phyloP scores from a whole-genome alignment of 2,888 invertebrate genomes.

The Eurytoma adleriae region DNA sequence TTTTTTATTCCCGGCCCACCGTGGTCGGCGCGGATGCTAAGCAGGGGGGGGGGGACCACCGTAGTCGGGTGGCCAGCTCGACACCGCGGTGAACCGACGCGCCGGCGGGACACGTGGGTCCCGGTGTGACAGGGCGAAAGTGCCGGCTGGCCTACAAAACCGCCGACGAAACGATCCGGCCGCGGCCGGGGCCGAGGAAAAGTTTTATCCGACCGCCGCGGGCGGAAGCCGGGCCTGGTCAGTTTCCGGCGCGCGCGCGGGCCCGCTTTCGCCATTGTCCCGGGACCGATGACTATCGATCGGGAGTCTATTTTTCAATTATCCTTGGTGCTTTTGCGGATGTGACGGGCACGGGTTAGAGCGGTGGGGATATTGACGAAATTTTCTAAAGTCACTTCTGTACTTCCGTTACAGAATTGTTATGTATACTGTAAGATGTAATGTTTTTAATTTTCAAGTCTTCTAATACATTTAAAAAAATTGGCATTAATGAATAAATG shows the following conservation, averaged over 20 bases:
- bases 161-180: neutral
- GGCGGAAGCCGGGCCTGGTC: too few relatives aligned
- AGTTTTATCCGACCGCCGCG: neutral
- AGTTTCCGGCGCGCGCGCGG: neutral
- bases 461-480: too few relatives aligned
- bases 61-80: neutral
- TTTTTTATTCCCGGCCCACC: neutral
- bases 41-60: neutral
- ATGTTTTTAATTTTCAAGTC: too few relatives aligned
- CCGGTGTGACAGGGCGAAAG: slow-evolving; percentile 19
- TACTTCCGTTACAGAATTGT: too few relatives aligned
- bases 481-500: too few relatives aligned
- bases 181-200: slow-evolving; percentile 1
- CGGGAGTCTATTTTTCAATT: too few relatives aligned
- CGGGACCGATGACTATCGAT: too few relatives aligned
- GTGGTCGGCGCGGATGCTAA: neutral
- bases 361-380: too few relatives aligned
- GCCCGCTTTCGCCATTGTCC: neutral
- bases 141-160: neutral
- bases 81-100: neutral
- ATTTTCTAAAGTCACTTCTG: too few relatives aligned
- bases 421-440: too few relatives aligned
- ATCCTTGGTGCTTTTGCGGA: too few relatives aligned
- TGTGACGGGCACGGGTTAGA: too few relatives aligned
- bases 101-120: neutral